phyloP scores from a whole-genome alignment of 1,140 invertebrate genomes.

The Camponotus pennsylvanicus region DNA sequence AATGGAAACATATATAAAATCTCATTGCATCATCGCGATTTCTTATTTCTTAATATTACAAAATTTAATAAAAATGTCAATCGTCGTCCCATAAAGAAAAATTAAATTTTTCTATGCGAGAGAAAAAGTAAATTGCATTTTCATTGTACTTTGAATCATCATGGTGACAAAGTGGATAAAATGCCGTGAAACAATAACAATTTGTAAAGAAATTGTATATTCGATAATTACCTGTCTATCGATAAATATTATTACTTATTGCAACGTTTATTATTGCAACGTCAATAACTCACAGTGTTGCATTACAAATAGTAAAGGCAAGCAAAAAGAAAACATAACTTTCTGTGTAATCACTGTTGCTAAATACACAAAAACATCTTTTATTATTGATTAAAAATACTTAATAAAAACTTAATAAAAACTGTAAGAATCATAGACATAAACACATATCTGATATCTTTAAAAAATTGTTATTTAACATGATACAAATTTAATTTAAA shows the following conservation, averaged over 20 bases:
- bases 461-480: neutral
- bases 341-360: neutral
- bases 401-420: neutral
- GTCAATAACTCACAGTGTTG: neutral
- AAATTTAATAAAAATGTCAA: constrained; percentile 29
- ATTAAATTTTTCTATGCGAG: constrained; percentile 37
- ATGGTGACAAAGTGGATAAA: constrained; percentile 22
- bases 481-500: neutral
- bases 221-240: constrained; percentile 36
- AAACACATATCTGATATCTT: neutral
- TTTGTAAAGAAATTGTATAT: neutral
- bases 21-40: neutral
- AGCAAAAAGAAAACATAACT: neutral
- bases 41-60: neutral
- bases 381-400: neutral
- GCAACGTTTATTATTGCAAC: constrained; percentile 1
- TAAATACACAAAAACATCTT: neutral
- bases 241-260: constrained; percentile 37
- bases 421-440: neutral
- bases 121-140: constrained; percentile 24
- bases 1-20: no score
- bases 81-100: neutral
- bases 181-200: constrained; percentile 17
- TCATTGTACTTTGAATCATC: neutral
- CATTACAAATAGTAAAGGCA: constrained; percentile 4